Conservation (phyloP, 2,113 vertebrate genomes). For the Salvelinus fontinalis region DNA sequence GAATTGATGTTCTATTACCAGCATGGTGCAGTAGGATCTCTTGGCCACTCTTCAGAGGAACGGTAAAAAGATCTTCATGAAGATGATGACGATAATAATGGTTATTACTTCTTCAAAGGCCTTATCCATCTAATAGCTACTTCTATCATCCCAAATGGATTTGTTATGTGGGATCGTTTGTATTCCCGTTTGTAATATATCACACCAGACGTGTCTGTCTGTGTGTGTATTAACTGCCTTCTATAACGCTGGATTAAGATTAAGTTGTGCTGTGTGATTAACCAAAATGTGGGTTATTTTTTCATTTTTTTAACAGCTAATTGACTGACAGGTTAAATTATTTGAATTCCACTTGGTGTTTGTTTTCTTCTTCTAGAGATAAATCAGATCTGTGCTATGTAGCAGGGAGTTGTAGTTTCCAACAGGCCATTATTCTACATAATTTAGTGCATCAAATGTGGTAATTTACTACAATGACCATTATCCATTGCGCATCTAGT, state of each 20-base stretch:
- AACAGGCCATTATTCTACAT: no score
- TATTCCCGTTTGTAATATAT: constrained; percentile 32
- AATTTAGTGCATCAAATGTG: no score
- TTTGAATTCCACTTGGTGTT: no score
- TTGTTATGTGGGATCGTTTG: constrained; percentile 39
- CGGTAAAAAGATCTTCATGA: constrained; percentile 24
- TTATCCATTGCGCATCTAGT: no score
- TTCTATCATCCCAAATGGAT: constrained; percentile 48
- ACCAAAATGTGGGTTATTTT: no score
- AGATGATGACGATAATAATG: constrained; percentile 30
- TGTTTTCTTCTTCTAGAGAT: no score
- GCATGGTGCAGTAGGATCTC: background rate
- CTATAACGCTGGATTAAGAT: constrained; percentile 50
- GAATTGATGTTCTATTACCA: background rate
- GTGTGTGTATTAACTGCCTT: background rate
- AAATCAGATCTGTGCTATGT: no score
- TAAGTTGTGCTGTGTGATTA: constrained; percentile 1
- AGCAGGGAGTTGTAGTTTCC: no score
- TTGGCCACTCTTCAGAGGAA: constrained; percentile 16
- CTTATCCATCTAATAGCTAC: constrained; percentile 36
- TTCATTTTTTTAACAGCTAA: no score
- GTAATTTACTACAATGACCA: no score
- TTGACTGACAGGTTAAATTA: no score
- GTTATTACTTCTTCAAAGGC: constrained; percentile 43
- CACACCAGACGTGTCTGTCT: constrained; percentile 8